These are phyloP conservation scores for Polyommatus icarus DNA, from an alignment of 2,888 invertebrate species.

Conservation along the genomic window DNA sequence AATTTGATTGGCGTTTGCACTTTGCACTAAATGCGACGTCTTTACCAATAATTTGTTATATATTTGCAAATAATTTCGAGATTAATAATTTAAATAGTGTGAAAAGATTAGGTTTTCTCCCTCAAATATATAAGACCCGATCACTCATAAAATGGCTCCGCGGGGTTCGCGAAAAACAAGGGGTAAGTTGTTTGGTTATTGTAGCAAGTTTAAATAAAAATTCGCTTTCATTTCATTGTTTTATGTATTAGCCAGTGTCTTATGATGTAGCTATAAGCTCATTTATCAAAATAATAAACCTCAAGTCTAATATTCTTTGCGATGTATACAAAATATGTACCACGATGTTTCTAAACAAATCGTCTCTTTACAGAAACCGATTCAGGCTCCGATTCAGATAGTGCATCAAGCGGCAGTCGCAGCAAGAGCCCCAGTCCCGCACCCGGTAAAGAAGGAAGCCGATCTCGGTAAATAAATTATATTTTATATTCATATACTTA, in stretches of 20 bases:
- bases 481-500: too few species aligned
- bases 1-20: neutral
- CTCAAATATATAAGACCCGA: neutral
- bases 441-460: conserved; percentile 66
- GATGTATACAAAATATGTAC: neutral
- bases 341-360: neutral
- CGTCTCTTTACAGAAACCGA: conserved; percentile 59
- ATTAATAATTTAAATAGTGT: neutral
- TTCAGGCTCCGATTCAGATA: conserved; percentile 75
- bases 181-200: conserved; percentile 31
- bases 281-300: neutral
- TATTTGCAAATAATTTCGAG: neutral
- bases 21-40: neutral
- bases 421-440: conserved; percentile 71
- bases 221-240: neutral
- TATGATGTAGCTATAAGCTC: neutral
- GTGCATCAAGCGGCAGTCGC: conserved; percentile 68
- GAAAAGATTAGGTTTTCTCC: neutral
- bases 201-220: neutral
- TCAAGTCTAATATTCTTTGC: neutral
- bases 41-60: neutral
- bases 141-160: conserved; percentile 25
- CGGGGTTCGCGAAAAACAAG: neutral
- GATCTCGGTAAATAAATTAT: conserved; percentile 55
- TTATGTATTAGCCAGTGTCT: neutral